Percentiles rank a stretch among this genome's conserved stretches.
Conservation (phyloP, 2,888 invertebrate genomes). For the Cryptocheilus praepositus region DNA sequence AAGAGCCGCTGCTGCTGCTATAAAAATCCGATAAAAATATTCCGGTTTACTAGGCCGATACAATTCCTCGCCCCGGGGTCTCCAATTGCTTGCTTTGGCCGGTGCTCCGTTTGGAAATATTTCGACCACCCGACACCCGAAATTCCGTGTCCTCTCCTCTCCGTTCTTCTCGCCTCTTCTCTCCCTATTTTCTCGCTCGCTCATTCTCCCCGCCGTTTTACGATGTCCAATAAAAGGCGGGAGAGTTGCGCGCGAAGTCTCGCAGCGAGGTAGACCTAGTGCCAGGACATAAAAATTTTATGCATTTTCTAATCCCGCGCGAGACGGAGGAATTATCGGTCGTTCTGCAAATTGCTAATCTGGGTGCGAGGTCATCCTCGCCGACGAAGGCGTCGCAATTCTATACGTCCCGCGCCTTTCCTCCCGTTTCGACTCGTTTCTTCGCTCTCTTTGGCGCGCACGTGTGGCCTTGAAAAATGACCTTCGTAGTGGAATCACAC, state of each 20-base stretch:
- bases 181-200: conserved; percentile 13
- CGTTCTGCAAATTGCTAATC: conserved; percentile 32
- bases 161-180: conserved; percentile 22
- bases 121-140: conserved; percentile 11
- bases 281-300: conserved; percentile 27
- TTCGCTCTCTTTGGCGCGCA: not conserved
- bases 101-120: conserved; percentile 22
- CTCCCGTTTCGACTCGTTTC: not conserved
- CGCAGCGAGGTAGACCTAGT: not conserved
- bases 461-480: conserved; percentile 45
- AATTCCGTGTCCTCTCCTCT: conserved; percentile 12
- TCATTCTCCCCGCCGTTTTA: conserved; percentile 17
- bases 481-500: conserved; percentile 40
- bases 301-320: conserved; percentile 21
- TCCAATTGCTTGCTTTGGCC: conserved; percentile 1
- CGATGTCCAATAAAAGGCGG: conserved; percentile 13
- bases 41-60: conserved; percentile 34
- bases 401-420: not conserved
- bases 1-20: conserved; percentile 19
- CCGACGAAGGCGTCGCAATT: not conserved
- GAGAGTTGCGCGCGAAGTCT: conserved; percentile 8
- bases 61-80: not conserved
- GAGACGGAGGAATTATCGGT: conserved; percentile 20
- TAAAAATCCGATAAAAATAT: conserved; percentile 47
- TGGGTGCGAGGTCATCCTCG: conserved; percentile 10